Base-by-base conservation (phyloP, 1,140 invertebrate genomes). In the Heliconius himera region DNA sequence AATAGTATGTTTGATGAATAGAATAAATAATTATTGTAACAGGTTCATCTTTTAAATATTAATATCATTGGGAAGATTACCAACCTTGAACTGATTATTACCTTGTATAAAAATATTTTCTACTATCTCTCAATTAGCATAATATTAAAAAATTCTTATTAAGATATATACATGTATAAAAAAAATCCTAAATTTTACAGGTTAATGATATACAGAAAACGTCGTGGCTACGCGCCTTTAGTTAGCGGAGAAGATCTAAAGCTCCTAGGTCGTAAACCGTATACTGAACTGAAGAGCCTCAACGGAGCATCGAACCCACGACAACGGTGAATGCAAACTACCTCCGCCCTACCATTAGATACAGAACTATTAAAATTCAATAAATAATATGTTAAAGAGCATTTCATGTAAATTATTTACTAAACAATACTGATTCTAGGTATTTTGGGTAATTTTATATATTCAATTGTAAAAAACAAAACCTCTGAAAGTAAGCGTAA, bases 261-360 rank as follows among this genome's bases (percentile, higher is more conserved):
- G 60, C 81, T 93, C 1, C 82, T 93, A 1, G 88, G 88, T 0
- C 81, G 88, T 46, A 89, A 83, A 73, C 88, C 91, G 5, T 93
- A 91, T 80, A 94, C 91, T 0, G 92, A 94, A 79, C 82, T 94
- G 13, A 84, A 84, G 33, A 91, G 90, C 74, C 74, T 94, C 70
- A 93, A 91, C 83, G 91, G 90, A 1, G 80, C 84, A 49, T 89
- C 90, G 60, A 89, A 87, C 71, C 80, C 86, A 11, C 73, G 90
- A 51, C 85, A 86, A 66, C 91, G 92, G 82, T 94, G 89, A 94
- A 89, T 73, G 3, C 11, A 71, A 74, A 77, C 80, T 80, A 80
- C 75, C 54, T 51, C 71, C 51, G 66, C 82, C 73, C 77, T 81
- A 85, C 79, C 73, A 79, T 70, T 76, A 22, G 0, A 11, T 22